Evolutionary conservation across 1,140 invertebrate genomes (phyloP).

Genomic region (Choristoneura fumiferana): DNA sequence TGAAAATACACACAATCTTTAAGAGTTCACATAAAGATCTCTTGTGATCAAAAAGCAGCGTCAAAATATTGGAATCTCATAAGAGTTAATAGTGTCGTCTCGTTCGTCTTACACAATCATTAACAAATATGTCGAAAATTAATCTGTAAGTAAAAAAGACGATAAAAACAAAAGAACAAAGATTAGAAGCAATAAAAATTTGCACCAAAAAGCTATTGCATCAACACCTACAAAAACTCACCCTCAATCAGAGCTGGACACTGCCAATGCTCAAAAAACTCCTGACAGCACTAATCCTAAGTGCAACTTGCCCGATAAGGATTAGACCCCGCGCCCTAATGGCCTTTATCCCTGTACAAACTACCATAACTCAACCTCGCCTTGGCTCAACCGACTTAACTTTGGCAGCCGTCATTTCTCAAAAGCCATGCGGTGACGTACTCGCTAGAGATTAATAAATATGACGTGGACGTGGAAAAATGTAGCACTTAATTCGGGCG

Average conservation of each 20-base stretch:
- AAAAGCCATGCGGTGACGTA: conserved; percentile 71
- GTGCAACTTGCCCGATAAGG: conserved; percentile 76
- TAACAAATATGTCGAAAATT: too few relatives aligned
- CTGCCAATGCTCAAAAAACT: conserved; percentile 66
- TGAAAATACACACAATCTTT: too few relatives aligned
- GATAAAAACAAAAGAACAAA: not conserved
- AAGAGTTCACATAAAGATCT: too few relatives aligned
- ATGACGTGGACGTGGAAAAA: conserved; percentile 69
- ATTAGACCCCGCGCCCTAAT: conserved; percentile 72
- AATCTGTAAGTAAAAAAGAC: too few relatives aligned
- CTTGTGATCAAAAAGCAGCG: too few relatives aligned
- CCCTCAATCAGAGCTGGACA: conserved; percentile 69
- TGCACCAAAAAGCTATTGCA: not conserved
- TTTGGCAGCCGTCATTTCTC: conserved; percentile 77
- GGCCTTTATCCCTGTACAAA: conserved; percentile 74
- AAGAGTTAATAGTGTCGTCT: too few relatives aligned
- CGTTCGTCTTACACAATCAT: too few relatives aligned
- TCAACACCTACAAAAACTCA: conserved; percentile 3
- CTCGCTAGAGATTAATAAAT: conserved; percentile 72
- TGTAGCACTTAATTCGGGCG: conserved; percentile 66
- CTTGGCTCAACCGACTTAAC: conserved; percentile 75
- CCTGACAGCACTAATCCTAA: conserved; percentile 76
- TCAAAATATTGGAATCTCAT: too few relatives aligned
- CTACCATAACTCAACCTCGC: conserved; percentile 69
- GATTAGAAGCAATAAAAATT: not conserved